Evolutionary conservation across 2,797 vertebrate genomes (phyloP), one percentile per base, ranked within the genome.

Genomic region (Aplochiton taeniatus): DNA sequence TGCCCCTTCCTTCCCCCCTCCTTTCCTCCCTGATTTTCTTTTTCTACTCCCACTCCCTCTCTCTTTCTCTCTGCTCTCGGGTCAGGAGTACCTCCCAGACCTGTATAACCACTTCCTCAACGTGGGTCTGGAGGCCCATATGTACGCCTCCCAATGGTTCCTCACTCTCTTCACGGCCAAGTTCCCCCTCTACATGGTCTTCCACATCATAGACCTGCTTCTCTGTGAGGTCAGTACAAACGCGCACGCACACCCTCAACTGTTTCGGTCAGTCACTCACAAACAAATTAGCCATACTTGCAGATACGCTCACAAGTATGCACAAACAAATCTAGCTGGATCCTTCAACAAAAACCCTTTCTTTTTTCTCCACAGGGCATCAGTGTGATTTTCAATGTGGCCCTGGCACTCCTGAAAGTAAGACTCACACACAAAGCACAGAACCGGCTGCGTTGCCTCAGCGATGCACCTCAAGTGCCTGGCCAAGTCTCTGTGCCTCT

Each of bases 121-220:
- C 51, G 95, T 98, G 75, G 98, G 96, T 80, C 93, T 99, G 60
- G 98, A 99, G 88, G 98, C 98, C 0, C 98, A 99, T 78, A 99
- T 99, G 98, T 99, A 99, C 6, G 98, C 98, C 63, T 99, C 97
- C 68, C 98, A 99, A 89, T 99, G 98, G 98, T 99, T 99, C 88
- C 96, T 99, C 66, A 99, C 98, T 0, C 94, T 99, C 74, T 99
- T 99, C 89, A 99, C 98, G 50, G 98, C 98, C 74, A 99, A 99
- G 79, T 99, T 99, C 82, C 98, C 98, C 59, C 97, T 99, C 76
- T 99, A 99, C 91, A 99, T 99, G 98, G 98, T 99, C 89, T 99
- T 99, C 93, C 97, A 99, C 73, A 99, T 99, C 90, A 99, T 99
- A 46, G 98, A 99, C 89, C 93, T 99, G 76, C 94, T 99, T 50